Percentiles rank a stretch among this genome's conserved stretches.
phyloP scores from a whole-genome alignment of 2,888 invertebrate species.

The Idaea biselata region DNA sequence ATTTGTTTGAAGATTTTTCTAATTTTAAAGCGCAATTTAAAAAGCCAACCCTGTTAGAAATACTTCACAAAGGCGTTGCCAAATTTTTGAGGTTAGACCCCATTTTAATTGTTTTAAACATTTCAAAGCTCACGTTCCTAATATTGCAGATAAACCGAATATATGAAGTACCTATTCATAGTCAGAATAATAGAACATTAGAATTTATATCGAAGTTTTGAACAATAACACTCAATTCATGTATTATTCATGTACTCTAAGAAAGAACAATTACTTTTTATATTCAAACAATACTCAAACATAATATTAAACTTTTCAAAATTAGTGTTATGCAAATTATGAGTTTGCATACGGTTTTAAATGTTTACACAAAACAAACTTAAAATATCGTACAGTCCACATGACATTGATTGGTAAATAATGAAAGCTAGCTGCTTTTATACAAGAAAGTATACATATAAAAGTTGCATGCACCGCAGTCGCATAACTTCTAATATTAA shows the following conservation, averaged over 20 bases:
- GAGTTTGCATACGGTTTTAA: not conserved
- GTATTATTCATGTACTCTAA: not conserved
- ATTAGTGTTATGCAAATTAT: too few species aligned
- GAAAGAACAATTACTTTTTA: not conserved
- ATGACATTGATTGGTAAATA: slow-evolving; percentile 9
- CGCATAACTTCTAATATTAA: slow-evolving; percentile 26
- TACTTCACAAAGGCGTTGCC: not conserved
- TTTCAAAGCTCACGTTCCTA: not conserved
- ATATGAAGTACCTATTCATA: not conserved
- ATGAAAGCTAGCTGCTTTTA: slow-evolving; percentile 18
- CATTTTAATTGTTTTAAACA: not conserved
- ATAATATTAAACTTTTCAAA: too few species aligned
- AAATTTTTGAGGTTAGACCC: slow-evolving; percentile 1
- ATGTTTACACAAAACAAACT: not conserved
- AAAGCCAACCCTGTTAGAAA: not conserved
- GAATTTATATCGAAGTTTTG: not conserved
- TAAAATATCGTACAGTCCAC: not conserved
- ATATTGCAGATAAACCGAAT: not conserved
- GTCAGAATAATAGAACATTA: not conserved
- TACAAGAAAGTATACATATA: slow-evolving; percentile 23
- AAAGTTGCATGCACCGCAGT: slow-evolving; percentile 19
- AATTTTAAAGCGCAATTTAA: slow-evolving; percentile 15
- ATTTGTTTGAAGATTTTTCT: slow-evolving; percentile 10
- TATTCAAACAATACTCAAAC: not conserved
- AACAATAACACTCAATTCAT: not conserved